phyloP scores from a whole-genome alignment of 2,113 vertebrate genomes.

The Pterocles orientalis region DNA sequence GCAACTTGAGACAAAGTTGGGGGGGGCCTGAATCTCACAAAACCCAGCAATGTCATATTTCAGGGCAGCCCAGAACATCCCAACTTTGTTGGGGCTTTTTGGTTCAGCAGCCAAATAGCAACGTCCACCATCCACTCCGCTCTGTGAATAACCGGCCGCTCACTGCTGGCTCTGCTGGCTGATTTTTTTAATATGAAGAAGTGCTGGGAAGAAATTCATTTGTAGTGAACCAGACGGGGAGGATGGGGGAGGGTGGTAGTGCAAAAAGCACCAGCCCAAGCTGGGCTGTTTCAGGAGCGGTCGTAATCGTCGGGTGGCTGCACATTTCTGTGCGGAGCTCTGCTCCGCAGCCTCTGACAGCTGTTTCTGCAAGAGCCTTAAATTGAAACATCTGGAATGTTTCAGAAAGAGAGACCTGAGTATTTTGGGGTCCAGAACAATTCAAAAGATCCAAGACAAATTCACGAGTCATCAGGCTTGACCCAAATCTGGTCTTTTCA shows the following conservation, averaged over 20 bases:
- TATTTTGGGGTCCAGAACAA: not conserved
- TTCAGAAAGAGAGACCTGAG: conserved; percentile 21
- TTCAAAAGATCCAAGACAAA: conserved; percentile 6
- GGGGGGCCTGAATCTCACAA: too few relatives aligned
- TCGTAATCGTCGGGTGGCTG: not conserved
- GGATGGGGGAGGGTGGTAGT: not conserved
- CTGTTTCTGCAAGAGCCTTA: not conserved
- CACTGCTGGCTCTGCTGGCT: not conserved
- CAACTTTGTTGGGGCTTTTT: not conserved
- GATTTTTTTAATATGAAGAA: not conserved
- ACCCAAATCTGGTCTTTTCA: not conserved
- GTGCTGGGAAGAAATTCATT: not conserved
- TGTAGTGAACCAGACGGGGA: not conserved
- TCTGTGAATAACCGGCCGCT: not conserved
- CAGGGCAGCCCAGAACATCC: not conserved
- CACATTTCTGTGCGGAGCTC: not conserved
- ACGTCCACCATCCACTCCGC: not conserved
- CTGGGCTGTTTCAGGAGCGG: not conserved
- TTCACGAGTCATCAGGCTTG: not conserved
- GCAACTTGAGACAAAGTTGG: not conserved
- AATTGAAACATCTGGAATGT: not conserved
- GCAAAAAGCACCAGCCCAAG: not conserved
- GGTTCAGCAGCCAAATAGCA: not conserved
- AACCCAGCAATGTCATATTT: not conserved
- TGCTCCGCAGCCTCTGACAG: not conserved